These are phyloP conservation scores for Siniperca chuatsi DNA, from an alignment of 2,113 vertebrate species.

Conservation along the genomic window DNA sequence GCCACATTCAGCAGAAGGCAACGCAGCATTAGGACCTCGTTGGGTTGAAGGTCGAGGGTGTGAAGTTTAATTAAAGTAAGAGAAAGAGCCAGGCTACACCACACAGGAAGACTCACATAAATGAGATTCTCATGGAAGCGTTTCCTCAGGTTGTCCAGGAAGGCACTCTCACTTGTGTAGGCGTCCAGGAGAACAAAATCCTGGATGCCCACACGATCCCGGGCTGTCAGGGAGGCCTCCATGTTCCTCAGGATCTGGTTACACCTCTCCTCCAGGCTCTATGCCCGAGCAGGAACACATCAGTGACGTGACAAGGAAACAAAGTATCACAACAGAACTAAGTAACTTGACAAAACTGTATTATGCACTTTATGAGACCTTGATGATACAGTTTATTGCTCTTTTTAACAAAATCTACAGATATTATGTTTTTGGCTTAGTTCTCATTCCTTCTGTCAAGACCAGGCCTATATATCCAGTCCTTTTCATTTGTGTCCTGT, in stretches of 20 bases:
- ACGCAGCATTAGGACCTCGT: constrained; percentile 18
- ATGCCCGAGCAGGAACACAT: constrained; percentile 32
- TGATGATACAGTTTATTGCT: neutral
- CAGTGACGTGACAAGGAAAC: constrained; percentile 1
- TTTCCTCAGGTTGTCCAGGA: constrained; percentile 94
- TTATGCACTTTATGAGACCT: neutral
- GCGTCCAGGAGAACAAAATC: constrained; percentile 95
- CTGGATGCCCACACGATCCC: constrained; percentile 95
- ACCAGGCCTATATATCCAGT: neutral
- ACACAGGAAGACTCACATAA: constrained; percentile 85
- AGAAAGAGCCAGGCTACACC: constrained; percentile 17
- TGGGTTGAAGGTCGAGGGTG: constrained; percentile 46
- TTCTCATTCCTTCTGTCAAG: neutral
- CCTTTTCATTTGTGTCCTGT: constrained; percentile 51
- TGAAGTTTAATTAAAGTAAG: constrained; percentile 48
- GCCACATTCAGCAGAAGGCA: constrained; percentile 56
- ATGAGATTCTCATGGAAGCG: constrained; percentile 96
- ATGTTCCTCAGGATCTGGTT: constrained; percentile 87
- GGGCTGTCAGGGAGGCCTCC: constrained; percentile 93
- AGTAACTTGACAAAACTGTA: neutral
- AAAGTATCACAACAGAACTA: neutral
- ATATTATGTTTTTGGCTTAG: neutral
- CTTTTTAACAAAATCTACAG: neutral
- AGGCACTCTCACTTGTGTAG: constrained; percentile 92
- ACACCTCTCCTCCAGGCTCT: constrained; percentile 88